Conservation (phyloP, 2,888 invertebrate genomes). For the Cephonodes hylas region DNA sequence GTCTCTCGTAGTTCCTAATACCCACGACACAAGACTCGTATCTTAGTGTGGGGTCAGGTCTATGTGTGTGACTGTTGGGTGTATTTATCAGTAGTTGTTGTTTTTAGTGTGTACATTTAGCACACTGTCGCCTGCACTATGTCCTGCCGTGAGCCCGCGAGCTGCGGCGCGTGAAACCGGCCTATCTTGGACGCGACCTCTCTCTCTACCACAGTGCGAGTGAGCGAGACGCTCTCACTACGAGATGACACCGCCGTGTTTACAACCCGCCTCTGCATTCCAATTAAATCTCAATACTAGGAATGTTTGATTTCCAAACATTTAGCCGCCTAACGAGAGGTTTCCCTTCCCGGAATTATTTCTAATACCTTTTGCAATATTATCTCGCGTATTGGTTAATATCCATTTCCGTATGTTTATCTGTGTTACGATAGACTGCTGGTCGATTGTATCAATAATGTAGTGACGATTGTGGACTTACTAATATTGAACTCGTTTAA, state of each 20-base stretch:
- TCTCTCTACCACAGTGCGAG: neutral
- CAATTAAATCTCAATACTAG: neutral
- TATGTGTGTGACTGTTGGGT: too few species aligned
- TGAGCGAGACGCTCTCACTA: neutral
- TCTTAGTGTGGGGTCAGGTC: too few species aligned
- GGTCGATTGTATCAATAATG: too few species aligned
- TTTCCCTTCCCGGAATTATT: neutral
- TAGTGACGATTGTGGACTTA: too few species aligned
- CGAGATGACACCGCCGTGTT: neutral
- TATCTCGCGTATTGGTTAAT: neutral
- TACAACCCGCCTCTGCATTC: neutral
- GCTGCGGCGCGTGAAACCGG: slow-evolving; percentile 1
- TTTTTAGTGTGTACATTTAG: neutral
- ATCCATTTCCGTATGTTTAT: neutral
- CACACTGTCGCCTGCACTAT: neutral
- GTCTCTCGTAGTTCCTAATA: too few species aligned
- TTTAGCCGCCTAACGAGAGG: neutral
- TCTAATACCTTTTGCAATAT: too few species aligned
- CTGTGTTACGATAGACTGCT: too few species aligned
- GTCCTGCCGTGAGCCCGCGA: neutral
- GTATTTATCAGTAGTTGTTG: neutral
- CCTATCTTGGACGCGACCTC: neutral
- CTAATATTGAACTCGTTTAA: too few species aligned
- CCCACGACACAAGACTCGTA: too few species aligned
- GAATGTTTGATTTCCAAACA: neutral